phyloP scores from a whole-genome alignment of 2,888 invertebrate genomes.

The Latrodectus hesperus region DNA sequence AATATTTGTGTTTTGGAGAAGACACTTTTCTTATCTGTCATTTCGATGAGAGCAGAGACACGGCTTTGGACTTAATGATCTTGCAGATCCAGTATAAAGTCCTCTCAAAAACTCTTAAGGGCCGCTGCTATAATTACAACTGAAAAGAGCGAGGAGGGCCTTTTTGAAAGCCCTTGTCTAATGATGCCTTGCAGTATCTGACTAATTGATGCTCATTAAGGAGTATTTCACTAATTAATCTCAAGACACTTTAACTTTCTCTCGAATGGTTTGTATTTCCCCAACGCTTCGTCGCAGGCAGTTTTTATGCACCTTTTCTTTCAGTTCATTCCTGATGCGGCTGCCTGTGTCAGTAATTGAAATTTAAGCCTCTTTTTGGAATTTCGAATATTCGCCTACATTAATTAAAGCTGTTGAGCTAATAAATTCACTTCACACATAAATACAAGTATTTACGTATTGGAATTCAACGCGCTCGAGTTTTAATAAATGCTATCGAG shows the following conservation, averaged over 20 bases:
- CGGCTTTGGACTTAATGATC: neutral
- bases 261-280: too few relatives aligned
- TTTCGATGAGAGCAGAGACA: too few relatives aligned
- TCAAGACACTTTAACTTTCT: conserved; percentile 55
- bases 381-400: too few relatives aligned
- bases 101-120: conserved; percentile 1
- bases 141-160: conserved; percentile 27
- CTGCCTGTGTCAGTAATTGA: too few relatives aligned
- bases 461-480: too few relatives aligned
- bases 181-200: conserved; percentile 52
- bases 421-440: too few relatives aligned
- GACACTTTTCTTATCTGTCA: too few relatives aligned
- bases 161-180: conserved; percentile 49
- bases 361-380: too few relatives aligned
- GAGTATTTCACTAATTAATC: conserved; percentile 65
- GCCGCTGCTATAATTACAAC: conserved; percentile 44
- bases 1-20: too few relatives aligned
- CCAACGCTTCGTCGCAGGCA: neutral
- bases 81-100: neutral
- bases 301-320: conserved; percentile 10
- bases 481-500: too few relatives aligned
- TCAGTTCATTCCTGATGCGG: neutral
- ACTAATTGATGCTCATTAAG: conserved; percentile 66
- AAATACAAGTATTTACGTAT: too few relatives aligned
- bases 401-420: too few relatives aligned